Evolutionary conservation across 1,140 invertebrate genomes (phyloP), one percentile per base, ranked within the genome.

Genomic region (Chelonus insularis): DNA sequence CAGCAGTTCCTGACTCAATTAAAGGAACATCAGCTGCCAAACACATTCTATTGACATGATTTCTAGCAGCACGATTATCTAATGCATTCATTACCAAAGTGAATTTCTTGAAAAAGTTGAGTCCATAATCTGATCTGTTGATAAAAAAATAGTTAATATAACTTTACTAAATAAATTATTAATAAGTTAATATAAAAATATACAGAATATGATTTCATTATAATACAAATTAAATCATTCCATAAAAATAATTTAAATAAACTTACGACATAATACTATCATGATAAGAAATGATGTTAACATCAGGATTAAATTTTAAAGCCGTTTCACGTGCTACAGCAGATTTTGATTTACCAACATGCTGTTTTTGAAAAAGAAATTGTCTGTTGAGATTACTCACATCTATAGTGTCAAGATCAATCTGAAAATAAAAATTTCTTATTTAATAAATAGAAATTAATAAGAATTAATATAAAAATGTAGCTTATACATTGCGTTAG

Each of bases 11-110:
- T 72, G 95, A 97, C 79, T 99, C 98, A 70, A 99, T 89, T 0
- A 99, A 79, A 1, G 97, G 96, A 8, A 97, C 82, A 76, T 96
- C 89, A 9, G 95, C 93, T 48, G 96, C 94, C 14, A 99, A 82
- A 82, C 98, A 99, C 92, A 99, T 96, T 32, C 98, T 86, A 83
- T 99, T 99, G 0, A 99, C 97, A 85, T 99, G 97, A 76, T 95
- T 98, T 58, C 98, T 86, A 8, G 98, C 98, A 54, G 90, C 91
- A 78, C 91, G 85, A 77, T 99, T 99, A 77, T 99, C 98, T 61
- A 99, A 82, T 11, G 97, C 98, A 85, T 98, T 99, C 82, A 99
- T 85, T 7, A 99, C 96, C 39, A 99, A 74, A 51, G 88, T 86
- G 77, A 99, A 99, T 69, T 91, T 86, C 72, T 95, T 92, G 79